phyloP scores from a whole-genome alignment of 2,113 vertebrate species.

The Haliaeetus leucogaster region DNA sequence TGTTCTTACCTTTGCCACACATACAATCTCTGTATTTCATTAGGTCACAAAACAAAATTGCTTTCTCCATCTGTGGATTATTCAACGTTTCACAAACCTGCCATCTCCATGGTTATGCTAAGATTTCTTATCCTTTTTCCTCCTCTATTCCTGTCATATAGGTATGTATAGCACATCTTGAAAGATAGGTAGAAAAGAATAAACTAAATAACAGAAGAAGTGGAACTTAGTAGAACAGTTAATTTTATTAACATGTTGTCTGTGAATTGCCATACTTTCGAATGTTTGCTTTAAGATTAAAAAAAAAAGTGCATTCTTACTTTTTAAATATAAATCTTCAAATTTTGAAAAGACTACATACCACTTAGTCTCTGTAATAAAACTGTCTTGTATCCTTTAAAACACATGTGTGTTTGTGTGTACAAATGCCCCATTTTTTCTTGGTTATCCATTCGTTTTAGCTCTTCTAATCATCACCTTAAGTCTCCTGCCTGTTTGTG shows the following conservation, averaged over 20 bases:
- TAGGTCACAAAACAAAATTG: slow-evolving; percentile 3
- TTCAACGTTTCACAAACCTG: neutral
- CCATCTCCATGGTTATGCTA: neutral
- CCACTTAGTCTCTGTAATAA: neutral
- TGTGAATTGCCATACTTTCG: neutral
- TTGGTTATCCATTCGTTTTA: slow-evolving; percentile 6
- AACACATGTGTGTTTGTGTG: neutral
- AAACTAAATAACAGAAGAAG: neutral
- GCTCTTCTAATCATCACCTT: neutral
- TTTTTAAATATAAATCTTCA: neutral
- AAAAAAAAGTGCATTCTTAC: neutral
- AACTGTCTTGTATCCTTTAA: neutral
- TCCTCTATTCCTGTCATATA: neutral
- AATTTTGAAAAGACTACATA: neutral
- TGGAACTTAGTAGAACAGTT: neutral
- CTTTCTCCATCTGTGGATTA: slow-evolving; percentile 29
- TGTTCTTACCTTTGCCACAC: neutral
- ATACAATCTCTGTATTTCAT: neutral
- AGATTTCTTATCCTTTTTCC: neutral
- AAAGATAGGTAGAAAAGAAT: neutral
- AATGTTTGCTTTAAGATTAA: neutral
- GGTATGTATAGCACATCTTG: neutral
- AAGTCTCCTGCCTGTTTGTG: neutral
- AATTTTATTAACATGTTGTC: neutral
- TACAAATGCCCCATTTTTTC: neutral